These are phyloP conservation scores for Poeciliopsis prolifica DNA, from an alignment of 2,113 vertebrate genomes.

Conservation along the genomic window DNA sequence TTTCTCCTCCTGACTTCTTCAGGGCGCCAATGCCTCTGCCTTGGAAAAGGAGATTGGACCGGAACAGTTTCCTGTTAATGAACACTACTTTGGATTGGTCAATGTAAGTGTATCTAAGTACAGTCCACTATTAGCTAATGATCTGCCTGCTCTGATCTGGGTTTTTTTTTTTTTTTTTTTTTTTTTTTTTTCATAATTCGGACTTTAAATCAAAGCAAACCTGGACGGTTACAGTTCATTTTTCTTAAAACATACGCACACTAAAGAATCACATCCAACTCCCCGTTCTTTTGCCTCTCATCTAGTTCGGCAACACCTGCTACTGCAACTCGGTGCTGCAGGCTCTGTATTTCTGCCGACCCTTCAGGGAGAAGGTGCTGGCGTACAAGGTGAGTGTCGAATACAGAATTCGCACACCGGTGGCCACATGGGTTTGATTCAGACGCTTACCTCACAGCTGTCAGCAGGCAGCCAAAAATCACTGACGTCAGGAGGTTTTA, in stretches of 20 bases:
- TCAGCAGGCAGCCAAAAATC: not conserved
- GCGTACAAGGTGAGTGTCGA: constrained; percentile 83
- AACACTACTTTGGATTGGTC: constrained; percentile 94
- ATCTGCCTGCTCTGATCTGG: not conserved
- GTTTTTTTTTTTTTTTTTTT: too few relatives aligned
- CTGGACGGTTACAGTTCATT: not conserved
- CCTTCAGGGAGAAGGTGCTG: constrained; percentile 93
- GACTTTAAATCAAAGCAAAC: not conserved
- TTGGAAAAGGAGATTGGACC: constrained; percentile 98
- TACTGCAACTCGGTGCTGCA: constrained; percentile 96
- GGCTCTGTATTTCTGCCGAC: constrained; percentile 93
- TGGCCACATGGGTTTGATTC: too few relatives aligned
- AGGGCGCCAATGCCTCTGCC: constrained; percentile 97
- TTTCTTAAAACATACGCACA: not conserved
- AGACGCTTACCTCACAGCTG: not conserved
- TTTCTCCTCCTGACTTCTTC: not conserved
- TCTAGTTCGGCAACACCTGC: constrained; percentile 94
- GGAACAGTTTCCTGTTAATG: constrained; percentile 94
- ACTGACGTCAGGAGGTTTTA: not conserved
- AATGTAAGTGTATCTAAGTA: constrained; percentile 83
- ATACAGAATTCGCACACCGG: not conserved
- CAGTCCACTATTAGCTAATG: not conserved
- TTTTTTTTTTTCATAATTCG: not conserved
- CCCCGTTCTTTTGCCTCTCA: not conserved
- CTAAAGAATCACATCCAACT: too few relatives aligned